Percentiles rank a stretch among this genome's conserved stretches.
phyloP scores from a whole-genome alignment of 2,797 vertebrate genomes.

The Cephalopachus bancanus region DNA sequence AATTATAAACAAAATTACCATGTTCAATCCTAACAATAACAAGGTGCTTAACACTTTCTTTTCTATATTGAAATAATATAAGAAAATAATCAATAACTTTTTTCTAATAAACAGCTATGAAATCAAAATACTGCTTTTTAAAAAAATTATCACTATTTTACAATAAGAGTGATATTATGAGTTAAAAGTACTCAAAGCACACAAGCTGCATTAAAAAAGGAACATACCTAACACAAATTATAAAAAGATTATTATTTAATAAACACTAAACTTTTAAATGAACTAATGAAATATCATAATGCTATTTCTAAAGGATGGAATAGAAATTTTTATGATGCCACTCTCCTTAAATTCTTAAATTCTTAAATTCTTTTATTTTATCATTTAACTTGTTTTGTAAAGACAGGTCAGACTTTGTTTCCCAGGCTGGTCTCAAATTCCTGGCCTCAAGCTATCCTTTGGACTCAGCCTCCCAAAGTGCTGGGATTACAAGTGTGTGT shows the following conservation, averaged over 20 bases:
- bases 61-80: slow-evolving; percentile 5
- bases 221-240: neutral
- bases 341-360: too few relatives aligned
- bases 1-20: neutral
- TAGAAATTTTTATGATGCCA: neutral
- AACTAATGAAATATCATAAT: neutral
- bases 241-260: neutral
- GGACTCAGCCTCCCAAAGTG: too few relatives aligned
- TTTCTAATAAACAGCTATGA: neutral
- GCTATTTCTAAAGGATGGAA: neutral
- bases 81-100: slow-evolving; percentile 7
- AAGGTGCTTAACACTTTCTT: neutral
- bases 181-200: neutral
- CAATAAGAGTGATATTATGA: neutral
- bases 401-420: too few relatives aligned
- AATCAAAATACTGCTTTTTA: neutral
- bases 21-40: neutral
- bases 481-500: too few relatives aligned
- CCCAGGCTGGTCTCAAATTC: too few relatives aligned
- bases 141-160: slow-evolving; percentile 14
- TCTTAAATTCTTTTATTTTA: too few relatives aligned
- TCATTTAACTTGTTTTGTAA: too few relatives aligned
- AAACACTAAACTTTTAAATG: neutral
- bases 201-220: neutral
- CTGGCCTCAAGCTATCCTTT: too few relatives aligned